A percentile compares a stretch with the other conserved stretches of the same genome.
Conservation (phyloP, 2,888 invertebrate species). For the Erebia epiphron region DNA sequence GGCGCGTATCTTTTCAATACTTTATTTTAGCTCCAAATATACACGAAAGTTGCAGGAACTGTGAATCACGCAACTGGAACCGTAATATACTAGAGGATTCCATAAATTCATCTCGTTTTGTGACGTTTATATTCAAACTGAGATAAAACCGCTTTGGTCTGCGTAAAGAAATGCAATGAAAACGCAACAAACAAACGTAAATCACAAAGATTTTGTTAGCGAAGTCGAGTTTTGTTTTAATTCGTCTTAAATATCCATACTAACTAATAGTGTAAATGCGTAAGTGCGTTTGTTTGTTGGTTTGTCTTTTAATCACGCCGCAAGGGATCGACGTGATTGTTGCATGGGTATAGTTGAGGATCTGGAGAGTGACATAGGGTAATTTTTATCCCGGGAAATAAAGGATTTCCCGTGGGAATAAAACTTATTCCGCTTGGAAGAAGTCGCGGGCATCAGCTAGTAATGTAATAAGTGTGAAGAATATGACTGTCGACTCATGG, state of each 20-base stretch:
- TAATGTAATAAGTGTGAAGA: no score
- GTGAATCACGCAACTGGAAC: not conserved
- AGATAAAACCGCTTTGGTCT: conserved; percentile 4
- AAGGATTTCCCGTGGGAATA: no score
- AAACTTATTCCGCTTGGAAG: no score
- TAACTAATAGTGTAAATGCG: not conserved
- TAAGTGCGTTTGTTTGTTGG: no score
- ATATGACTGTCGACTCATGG: no score
- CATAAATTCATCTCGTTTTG: conserved; percentile 9
- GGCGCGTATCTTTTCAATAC: no score
- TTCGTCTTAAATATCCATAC: not conserved
- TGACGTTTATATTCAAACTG: not conserved
- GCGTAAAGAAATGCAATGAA: not conserved
- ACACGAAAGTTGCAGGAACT: conserved; percentile 4
- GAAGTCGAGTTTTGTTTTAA: not conserved
- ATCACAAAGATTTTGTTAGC: conserved; percentile 7
- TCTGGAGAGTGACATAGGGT: no score
- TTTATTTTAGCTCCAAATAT: not conserved
- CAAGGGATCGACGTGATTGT: no score
- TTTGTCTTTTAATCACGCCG: no score
- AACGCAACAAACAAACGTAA: conserved; percentile 6
- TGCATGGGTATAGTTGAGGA: no score
- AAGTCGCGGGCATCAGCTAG: no score
- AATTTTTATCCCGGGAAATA: no score
- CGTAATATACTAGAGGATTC: not conserved